Evolutionary conservation across 2,113 vertebrate species (phyloP).

Genomic region (Labeo rohita): DNA sequence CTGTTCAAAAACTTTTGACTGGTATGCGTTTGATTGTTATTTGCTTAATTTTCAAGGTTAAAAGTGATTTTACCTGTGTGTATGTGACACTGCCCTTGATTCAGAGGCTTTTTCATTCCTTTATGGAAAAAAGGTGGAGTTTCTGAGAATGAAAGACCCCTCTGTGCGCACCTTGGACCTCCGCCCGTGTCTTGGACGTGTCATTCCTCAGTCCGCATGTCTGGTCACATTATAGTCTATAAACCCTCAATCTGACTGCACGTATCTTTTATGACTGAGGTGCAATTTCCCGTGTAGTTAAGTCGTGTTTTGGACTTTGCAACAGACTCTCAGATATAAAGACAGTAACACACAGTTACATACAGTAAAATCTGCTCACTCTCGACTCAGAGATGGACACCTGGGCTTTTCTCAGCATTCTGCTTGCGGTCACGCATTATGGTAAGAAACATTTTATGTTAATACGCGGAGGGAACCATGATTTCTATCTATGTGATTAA

Average conservation of each 20-base stretch:
- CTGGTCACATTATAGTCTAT: constrained; percentile 4
- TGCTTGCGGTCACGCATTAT: constrained; percentile 64
- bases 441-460: constrained; percentile 63
- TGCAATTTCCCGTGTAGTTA: neutral
- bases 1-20: too few species aligned
- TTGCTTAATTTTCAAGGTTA: neutral
- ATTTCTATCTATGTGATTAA: neutral
- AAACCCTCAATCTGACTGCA: constrained; percentile 51
- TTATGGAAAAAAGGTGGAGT: constrained; percentile 44
- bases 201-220: constrained; percentile 36
- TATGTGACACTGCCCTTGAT: neutral
- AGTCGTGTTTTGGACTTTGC: constrained; percentile 67
- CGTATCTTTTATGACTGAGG: constrained; percentile 4
- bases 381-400: constrained; percentile 58
- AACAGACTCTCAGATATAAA: constrained; percentile 28
- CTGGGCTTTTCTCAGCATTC: constrained; percentile 60
- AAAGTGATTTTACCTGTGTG: neutral
- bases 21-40: neutral
- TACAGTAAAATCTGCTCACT: neutral
- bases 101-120: neutral
- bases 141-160: constrained; percentile 52
- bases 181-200: constrained; percentile 45
- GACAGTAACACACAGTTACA: neutral
- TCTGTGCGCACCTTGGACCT: constrained; percentile 48
- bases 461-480: neutral